A percentile compares a stretch with the other conserved stretches of the same genome.
Conservation (phyloP, 2,888 invertebrate species). For the Drosophila barbarae region DNA sequence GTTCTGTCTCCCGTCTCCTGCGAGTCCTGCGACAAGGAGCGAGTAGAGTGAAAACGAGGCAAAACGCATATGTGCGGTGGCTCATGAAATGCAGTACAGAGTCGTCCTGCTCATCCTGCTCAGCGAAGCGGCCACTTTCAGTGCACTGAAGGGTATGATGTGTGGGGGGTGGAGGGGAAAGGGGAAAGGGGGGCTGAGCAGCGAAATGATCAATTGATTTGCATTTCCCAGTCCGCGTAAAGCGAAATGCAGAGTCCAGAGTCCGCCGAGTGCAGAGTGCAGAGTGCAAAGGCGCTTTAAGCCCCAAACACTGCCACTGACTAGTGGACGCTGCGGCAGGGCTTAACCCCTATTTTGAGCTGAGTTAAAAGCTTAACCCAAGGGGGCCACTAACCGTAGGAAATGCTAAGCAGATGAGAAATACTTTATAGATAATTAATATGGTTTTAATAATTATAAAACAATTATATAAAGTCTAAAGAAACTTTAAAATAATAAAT, state of each 20-base stretch:
- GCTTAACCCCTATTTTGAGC: conserved; percentile 1
- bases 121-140: conserved; percentile 38
- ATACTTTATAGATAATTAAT: not conserved
- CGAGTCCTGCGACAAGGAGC: conserved; percentile 58
- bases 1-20: not conserved
- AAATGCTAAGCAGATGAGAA: not conserved
- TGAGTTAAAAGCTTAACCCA: conserved; percentile 13
- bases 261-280: conserved; percentile 9
- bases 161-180: not conserved
- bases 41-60: conserved; percentile 6
- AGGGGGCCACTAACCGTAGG: not conserved
- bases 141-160: conserved; percentile 18
- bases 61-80: conserved; percentile 51
- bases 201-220: conserved; percentile 67
- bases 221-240: conserved; percentile 47
- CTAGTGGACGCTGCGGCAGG: conserved; percentile 17
- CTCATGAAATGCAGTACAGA: conserved; percentile 60
- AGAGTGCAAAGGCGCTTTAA: conserved; percentile 26
- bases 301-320: conserved; percentile 10
- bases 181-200: not conserved
- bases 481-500: not conserved
- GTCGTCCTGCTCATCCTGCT: conserved; percentile 17
- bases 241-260: conserved; percentile 19
- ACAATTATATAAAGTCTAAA: not conserved
- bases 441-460: not conserved